Conservation (phyloP, 2,888 invertebrate genomes). For the Xestia xanthographa region DNA sequence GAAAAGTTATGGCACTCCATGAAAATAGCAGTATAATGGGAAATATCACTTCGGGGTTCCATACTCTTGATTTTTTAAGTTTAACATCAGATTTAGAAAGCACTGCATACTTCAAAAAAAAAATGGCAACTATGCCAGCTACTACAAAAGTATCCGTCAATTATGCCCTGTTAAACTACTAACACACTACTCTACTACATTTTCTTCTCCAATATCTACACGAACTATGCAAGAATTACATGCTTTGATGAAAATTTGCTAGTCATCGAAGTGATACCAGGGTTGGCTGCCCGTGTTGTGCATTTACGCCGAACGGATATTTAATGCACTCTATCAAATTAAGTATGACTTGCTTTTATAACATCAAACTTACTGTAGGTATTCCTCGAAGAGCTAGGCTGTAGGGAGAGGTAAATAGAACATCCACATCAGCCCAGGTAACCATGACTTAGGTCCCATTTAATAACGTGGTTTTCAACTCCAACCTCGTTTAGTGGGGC, state of each 20-base stretch:
- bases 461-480: no score
- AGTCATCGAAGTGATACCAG: conserved; percentile 3
- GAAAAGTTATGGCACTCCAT: neutral
- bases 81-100: neutral
- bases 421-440: neutral
- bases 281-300: neutral
- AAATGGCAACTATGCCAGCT: neutral
- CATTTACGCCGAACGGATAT: neutral
- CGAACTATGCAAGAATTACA: neutral
- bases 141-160: neutral
- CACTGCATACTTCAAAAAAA: neutral
- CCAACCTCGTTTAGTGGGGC: no score
- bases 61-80: neutral
- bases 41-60: neutral
- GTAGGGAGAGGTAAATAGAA: neutral
- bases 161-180: neutral
- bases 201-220: neutral
- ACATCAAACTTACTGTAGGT: neutral
- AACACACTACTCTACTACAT: no score
- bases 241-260: neutral
- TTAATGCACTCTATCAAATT: neutral
- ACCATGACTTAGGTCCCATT: neutral
- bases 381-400: neutral
- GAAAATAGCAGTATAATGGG: neutral
- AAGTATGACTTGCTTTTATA: neutral